These are phyloP conservation scores for Xanthia togata DNA, from an alignment of 2,888 invertebrate genomes.

Conservation along the genomic window DNA sequence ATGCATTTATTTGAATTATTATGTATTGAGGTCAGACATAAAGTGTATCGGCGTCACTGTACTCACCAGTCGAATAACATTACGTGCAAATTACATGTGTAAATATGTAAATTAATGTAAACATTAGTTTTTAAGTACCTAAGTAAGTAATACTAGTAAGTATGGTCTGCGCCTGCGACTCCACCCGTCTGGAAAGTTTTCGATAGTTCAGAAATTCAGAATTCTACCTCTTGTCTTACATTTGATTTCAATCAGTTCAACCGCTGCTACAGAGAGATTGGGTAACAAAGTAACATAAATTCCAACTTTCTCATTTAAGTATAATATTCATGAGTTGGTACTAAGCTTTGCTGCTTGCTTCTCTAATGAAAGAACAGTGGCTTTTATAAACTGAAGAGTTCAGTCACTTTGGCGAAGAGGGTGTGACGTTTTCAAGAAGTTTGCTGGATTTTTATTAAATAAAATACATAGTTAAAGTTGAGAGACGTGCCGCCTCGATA, in stretches of 20 bases:
- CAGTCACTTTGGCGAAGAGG: slow-evolving; percentile 4
- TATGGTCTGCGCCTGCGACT: background rate
- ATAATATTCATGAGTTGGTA: slow-evolving; percentile 19
- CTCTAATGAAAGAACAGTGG: slow-evolving; percentile 12
- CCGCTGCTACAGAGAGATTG: slow-evolving; percentile 24
- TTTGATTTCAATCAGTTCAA: slow-evolving; percentile 37
- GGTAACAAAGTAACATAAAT: slow-evolving; percentile 25
- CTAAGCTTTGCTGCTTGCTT: slow-evolving; percentile 15
- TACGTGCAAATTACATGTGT: background rate
- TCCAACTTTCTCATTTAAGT: slow-evolving; percentile 31
- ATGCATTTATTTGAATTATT: slow-evolving; percentile 24
- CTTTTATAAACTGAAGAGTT: slow-evolving; percentile 28
- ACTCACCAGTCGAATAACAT: slow-evolving; percentile 4
- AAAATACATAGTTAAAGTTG: background rate
- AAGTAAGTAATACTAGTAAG: no score
- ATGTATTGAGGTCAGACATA: slow-evolving; percentile 42
- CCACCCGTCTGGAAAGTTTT: slow-evolving; percentile 32
- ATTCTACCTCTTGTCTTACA: background rate
- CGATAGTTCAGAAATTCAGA: slow-evolving; percentile 1
- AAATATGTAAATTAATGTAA: background rate
- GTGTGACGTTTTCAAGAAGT: background rate
- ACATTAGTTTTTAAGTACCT: background rate
- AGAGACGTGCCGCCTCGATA: no score
- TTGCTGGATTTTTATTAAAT: background rate
- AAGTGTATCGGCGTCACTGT: slow-evolving; percentile 21